Percentiles rank a stretch among this genome's conserved stretches.
Evolutionary conservation across 2,113 vertebrate species (phyloP).

Genomic region (Cettia cetti): DNA sequence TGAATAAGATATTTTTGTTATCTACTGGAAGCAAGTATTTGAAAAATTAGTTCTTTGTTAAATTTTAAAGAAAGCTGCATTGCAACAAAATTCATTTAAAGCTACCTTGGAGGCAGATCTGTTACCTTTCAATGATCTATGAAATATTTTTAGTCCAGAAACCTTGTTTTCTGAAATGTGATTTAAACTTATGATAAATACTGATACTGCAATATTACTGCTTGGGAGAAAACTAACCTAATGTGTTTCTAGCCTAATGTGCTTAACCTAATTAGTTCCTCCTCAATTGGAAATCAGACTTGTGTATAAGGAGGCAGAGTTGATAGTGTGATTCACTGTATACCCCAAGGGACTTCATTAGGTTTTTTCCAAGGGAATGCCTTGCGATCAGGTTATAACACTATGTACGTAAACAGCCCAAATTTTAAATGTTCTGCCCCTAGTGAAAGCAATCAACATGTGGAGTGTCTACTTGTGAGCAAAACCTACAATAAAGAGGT

Average conservation of each 20-base stretch:
- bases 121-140: background rate
- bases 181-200: background rate
- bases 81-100: background rate
- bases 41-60: background rate
- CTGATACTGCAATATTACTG: background rate
- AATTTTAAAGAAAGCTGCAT: background rate
- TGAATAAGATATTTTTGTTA: background rate
- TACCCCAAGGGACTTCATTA: background rate
- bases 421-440: background rate
- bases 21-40: background rate
- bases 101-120: background rate
- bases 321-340: background rate
- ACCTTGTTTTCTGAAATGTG: background rate
- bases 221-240: background rate
- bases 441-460: background rate
- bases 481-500: background rate
- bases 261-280: background rate
- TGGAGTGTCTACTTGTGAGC: background rate
- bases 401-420: background rate
- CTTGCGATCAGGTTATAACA: background rate
- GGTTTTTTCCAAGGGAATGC: background rate
- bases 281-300: background rate
- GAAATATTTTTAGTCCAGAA: background rate
- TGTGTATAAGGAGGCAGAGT: background rate
- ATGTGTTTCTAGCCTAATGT: background rate